These are phyloP conservation scores for Poeciliopsis retropinna DNA, from an alignment of 2,113 vertebrate species.

Conservation along the genomic window DNA sequence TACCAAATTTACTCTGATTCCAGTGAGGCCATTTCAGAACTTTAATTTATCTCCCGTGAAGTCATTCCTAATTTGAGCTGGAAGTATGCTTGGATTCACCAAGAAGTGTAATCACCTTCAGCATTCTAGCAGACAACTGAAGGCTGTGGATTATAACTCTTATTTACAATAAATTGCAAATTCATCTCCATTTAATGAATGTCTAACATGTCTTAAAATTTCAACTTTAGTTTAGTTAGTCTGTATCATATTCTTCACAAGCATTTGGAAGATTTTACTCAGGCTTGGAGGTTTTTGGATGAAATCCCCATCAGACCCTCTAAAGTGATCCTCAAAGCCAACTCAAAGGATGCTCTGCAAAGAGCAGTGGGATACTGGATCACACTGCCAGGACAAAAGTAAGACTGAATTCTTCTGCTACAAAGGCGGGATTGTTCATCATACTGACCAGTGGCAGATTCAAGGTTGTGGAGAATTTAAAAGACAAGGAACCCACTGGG, in stretches of 20 bases:
- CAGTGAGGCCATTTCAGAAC: not conserved
- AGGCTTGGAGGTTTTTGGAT: not conserved
- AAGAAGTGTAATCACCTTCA: too few relatives aligned
- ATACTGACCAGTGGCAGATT: too few relatives aligned
- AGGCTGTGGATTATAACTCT: too few relatives aligned
- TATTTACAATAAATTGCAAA: too few relatives aligned
- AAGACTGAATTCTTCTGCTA: not conserved
- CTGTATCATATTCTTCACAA: too few relatives aligned
- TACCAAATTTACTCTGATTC: not conserved
- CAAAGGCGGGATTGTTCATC: not conserved
- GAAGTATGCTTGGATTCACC: too few relatives aligned
- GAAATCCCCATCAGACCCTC: not conserved
- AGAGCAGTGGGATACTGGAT: not conserved
- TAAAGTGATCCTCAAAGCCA: too few relatives aligned
- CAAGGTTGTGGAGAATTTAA: too few relatives aligned
- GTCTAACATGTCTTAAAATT: not conserved
- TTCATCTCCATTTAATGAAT: too few relatives aligned
- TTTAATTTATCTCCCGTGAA: not conserved
- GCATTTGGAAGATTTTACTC: not conserved
- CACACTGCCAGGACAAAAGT: not conserved
- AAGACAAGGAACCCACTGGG: too few relatives aligned
- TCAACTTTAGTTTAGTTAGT: not conserved
- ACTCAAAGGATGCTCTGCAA: not conserved
- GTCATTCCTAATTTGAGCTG: not conserved
- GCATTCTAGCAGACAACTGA: too few relatives aligned